phyloP scores from a whole-genome alignment of 2,888 invertebrate genomes.

The Ditylenchus weischeri region DNA sequence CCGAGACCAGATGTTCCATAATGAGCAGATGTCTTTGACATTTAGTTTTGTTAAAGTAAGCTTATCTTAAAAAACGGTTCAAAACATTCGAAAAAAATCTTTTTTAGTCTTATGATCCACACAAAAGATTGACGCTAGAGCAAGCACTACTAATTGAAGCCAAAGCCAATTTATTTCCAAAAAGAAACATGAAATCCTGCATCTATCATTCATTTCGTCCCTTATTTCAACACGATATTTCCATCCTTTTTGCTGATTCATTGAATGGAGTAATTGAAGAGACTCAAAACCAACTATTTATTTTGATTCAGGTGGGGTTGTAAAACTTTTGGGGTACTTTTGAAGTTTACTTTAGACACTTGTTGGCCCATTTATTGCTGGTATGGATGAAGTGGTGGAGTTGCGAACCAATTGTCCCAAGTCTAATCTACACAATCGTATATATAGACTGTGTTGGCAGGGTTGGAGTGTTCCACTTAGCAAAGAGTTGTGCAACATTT shows the following conservation, averaged over 20 bases:
- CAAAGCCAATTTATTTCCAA: background rate
- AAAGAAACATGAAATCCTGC: background rate
- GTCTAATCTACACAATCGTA: constrained; percentile 42
- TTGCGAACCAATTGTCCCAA: constrained; percentile 43
- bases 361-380: constrained; percentile 31
- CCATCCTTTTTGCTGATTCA: constrained; percentile 42
- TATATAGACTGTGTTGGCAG: constrained; percentile 53
- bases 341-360: constrained; percentile 21
- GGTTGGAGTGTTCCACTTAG: constrained; percentile 34
- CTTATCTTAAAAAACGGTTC: background rate
- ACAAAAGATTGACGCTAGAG: background rate
- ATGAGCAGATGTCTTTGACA: constrained; percentile 35
- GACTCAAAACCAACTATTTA: constrained; percentile 14
- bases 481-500: constrained; percentile 34
- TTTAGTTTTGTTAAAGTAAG: constrained; percentile 33
- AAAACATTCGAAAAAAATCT: background rate
- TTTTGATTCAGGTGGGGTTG: background rate
- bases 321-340: background rate
- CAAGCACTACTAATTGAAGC: background rate
- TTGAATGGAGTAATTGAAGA: constrained; percentile 14
- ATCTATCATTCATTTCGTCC: constrained; percentile 38
- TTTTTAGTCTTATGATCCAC: background rate
- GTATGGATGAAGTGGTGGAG: constrained; percentile 34
- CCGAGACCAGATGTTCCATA: constrained; percentile 46
- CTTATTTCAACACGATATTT: constrained; percentile 44